Conservation (phyloP, 2,113 vertebrate species). For the Phainopepla nitens region DNA sequence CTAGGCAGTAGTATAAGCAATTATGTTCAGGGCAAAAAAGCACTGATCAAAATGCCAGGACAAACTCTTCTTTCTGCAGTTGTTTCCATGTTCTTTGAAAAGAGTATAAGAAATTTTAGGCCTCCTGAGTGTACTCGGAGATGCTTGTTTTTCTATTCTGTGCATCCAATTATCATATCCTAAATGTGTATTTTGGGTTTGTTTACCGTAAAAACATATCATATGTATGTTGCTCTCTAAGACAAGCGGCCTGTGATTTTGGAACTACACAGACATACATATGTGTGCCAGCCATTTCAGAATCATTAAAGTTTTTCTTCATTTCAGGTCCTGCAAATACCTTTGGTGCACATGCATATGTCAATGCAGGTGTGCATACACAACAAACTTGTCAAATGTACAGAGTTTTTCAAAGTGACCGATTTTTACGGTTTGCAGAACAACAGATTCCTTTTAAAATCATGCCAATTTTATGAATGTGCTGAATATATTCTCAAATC, state of each 20-base stretch:
- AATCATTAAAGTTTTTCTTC: background rate
- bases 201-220: background rate
- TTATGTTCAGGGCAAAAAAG: conserved; percentile 1
- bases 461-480: background rate
- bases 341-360: background rate
- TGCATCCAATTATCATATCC: background rate
- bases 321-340: background rate
- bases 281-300: background rate
- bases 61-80: background rate
- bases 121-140: background rate
- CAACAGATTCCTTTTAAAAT: background rate
- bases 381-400: background rate
- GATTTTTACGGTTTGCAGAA: background rate
- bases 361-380: background rate
- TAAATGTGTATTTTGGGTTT: background rate
- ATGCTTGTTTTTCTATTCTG: background rate
- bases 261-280: background rate
- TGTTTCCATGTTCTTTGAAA: conserved; percentile 1
- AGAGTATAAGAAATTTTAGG: background rate
- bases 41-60: conserved; percentile 22
- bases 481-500: background rate
- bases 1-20: conserved; percentile 11
- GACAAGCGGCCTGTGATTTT: background rate
- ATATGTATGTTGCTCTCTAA: background rate
- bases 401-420: background rate